Conservation (phyloP, 2,113 vertebrate genomes). For the Anoura caudifer region DNA sequence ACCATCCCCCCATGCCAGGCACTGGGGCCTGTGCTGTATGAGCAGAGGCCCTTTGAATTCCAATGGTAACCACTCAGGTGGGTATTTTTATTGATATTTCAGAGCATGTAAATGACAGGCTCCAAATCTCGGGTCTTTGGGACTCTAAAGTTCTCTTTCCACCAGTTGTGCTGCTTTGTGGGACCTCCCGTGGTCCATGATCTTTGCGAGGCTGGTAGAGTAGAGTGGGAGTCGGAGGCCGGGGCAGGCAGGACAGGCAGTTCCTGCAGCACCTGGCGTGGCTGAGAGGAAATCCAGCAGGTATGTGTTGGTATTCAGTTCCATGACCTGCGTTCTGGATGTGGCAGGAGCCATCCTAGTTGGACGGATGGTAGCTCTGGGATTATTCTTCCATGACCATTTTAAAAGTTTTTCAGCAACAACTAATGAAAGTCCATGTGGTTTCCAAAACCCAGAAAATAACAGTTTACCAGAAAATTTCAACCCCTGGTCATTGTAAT, state of each 20-base stretch:
- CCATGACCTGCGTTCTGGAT: neutral
- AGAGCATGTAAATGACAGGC: neutral
- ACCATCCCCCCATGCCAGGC: neutral
- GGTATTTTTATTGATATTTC: neutral
- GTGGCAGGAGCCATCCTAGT: neutral
- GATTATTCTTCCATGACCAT: neutral
- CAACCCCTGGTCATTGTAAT: neutral
- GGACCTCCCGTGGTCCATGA: neutral
- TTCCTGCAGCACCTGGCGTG: neutral
- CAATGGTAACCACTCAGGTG: neutral
- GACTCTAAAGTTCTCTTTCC: neutral
- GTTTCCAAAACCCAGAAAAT: neutral
- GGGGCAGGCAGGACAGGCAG: neutral
- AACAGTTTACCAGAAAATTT: neutral
- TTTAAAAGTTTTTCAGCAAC: neutral
- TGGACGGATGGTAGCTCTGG: neutral
- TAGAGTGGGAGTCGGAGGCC: neutral
- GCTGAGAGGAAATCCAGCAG: neutral
- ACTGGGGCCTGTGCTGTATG: neutral
- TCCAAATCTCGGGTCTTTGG: neutral
- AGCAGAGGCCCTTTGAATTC: neutral
- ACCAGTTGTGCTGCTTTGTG: neutral
- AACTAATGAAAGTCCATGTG: neutral
- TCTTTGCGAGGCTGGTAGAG: neutral
- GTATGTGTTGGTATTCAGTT: neutral